These are phyloP conservation scores for Torymus aiolomorphi DNA, from an alignment of 2,888 invertebrate species.

Conservation along the genomic window DNA sequence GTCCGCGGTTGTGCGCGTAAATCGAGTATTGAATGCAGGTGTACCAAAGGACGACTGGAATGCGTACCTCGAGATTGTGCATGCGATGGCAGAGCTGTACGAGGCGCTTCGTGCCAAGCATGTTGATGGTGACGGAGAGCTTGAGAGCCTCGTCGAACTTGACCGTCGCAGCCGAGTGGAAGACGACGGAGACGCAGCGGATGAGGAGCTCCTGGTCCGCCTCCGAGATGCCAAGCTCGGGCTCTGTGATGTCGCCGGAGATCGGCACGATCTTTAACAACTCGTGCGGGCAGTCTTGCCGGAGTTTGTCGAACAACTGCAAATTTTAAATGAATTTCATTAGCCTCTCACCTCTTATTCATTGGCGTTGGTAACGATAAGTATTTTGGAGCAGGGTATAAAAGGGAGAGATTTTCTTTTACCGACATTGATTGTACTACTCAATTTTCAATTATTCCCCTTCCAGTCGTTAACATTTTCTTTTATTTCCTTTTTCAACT, in stretches of 20 bases:
- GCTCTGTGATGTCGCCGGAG: slow-evolving; percentile 80
- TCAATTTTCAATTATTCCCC: too few species aligned
- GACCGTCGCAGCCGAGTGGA: slow-evolving; percentile 90
- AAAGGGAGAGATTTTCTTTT: too few species aligned
- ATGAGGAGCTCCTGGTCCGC: slow-evolving; percentile 77
- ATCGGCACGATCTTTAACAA: slow-evolving; percentile 81
- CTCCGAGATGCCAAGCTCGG: slow-evolving; percentile 78
- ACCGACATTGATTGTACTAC: too few species aligned
- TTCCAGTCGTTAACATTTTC: too few species aligned
- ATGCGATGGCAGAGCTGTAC: slow-evolving; percentile 84
- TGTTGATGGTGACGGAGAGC: slow-evolving; percentile 85
- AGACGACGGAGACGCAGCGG: slow-evolving; percentile 84
- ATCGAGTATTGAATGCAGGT: too few species aligned
- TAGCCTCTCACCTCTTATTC: neutral
- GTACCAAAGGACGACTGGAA: neutral
- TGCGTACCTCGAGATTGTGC: slow-evolving; percentile 80
- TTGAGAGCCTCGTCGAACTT: slow-evolving; percentile 87
- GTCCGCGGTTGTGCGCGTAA: too few species aligned
- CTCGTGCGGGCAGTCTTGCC: slow-evolving; percentile 78
- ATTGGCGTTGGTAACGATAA: neutral
- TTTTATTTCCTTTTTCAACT: too few species aligned
- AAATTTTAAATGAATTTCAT: slow-evolving; percentile 25
- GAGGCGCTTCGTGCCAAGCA: slow-evolving; percentile 83
- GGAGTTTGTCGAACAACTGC: slow-evolving; percentile 81
- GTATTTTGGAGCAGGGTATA: neutral